Conservation (phyloP, 1,140 invertebrate species). For the Meloidogyne chitwoodi region DNA sequence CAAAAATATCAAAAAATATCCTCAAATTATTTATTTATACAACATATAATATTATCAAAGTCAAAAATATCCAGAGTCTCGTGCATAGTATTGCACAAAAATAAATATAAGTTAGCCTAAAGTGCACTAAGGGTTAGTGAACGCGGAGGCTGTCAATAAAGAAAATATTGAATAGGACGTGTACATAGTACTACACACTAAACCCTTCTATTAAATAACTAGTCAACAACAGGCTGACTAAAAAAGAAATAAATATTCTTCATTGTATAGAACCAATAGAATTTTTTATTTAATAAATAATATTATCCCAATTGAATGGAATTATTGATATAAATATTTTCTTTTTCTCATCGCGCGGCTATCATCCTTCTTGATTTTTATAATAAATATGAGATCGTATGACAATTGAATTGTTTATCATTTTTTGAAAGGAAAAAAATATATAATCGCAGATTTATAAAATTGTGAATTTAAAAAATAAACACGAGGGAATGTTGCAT, state of each 20-base stretch:
- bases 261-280: neutral
- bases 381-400: neutral
- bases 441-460: neutral
- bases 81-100: neutral
- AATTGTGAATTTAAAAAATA: neutral
- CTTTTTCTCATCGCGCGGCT: neutral
- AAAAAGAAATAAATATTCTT: neutral
- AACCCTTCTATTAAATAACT: neutral
- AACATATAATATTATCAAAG: neutral
- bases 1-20: neutral
- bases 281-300: neutral
- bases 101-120: neutral
- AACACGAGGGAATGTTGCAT: neutral
- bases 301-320: neutral
- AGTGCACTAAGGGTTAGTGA: neutral
- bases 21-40: neutral
- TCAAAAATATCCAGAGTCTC: neutral
- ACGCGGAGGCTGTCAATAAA: neutral
- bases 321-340: neutral
- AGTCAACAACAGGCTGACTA: neutral
- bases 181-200: neutral
- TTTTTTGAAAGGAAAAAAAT: neutral
- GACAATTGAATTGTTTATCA: neutral
- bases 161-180: neutral
- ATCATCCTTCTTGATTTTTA: neutral